Evolutionary conservation across 2,113 vertebrate genomes (phyloP).

Genomic region (Istiophorus platypterus): DNA sequence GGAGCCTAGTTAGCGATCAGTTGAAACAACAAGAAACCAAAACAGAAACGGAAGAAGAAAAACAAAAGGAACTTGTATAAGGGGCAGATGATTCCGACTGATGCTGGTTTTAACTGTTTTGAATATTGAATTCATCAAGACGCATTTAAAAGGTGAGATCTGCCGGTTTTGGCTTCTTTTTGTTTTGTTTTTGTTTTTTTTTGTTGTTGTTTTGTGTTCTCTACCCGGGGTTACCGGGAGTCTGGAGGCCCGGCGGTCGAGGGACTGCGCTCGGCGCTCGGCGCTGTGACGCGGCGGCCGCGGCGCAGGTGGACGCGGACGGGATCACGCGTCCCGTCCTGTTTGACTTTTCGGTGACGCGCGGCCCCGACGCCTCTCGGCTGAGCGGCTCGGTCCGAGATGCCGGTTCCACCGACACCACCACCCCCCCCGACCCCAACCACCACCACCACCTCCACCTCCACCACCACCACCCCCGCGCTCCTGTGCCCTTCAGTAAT

Average conservation of each 20-base stretch:
- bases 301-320: conserved; percentile 43
- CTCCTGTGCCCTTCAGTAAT: too few relatives aligned
- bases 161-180: too few relatives aligned
- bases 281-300: conserved; percentile 44
- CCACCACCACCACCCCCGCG: too few relatives aligned
- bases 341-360: conserved; percentile 54
- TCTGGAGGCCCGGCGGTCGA: conserved; percentile 55
- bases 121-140: too few relatives aligned
- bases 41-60: conserved; percentile 1
- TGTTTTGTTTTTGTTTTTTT: background rate
- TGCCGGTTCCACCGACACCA: conserved; percentile 31
- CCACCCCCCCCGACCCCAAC: too few relatives aligned
- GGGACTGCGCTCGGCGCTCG: conserved; percentile 36
- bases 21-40: background rate
- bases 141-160: background rate
- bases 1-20: background rate
- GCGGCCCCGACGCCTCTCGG: conserved; percentile 25
- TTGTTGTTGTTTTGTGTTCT: too few relatives aligned
- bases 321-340: conserved; percentile 40
- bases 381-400: background rate
- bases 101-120: background rate
- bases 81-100: background rate
- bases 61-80: conserved; percentile 40
- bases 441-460: too few relatives aligned
- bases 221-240: conserved; percentile 10